Percentiles rank a stretch among this genome's conserved stretches.
These are phyloP conservation scores for Vimba vimba DNA, from an alignment of 2,113 vertebrate genomes.

Conservation along the genomic window DNA sequence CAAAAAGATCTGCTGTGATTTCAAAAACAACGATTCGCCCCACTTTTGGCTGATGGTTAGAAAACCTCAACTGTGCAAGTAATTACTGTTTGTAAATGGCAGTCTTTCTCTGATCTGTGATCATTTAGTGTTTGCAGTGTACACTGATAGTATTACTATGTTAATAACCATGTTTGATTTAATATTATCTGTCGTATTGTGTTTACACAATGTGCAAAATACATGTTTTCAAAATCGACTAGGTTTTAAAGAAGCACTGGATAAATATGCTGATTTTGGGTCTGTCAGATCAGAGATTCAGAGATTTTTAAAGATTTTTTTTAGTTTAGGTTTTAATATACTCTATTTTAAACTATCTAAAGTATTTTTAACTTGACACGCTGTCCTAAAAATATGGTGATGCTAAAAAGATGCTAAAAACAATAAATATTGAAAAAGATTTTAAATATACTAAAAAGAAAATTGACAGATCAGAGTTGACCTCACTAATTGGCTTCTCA, in stretches of 20 bases:
- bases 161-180: neutral
- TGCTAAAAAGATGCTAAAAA: neutral
- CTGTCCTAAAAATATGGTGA: neutral
- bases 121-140: neutral
- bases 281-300: neutral
- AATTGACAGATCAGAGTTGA: neutral
- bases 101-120: neutral
- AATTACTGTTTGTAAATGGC: constrained; percentile 32
- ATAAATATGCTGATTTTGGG: neutral
- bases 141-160: neutral
- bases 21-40: constrained; percentile 34
- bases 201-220: neutral
- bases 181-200: neutral
- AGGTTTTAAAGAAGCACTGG: neutral
- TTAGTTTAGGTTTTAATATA: neutral
- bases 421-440: neutral
- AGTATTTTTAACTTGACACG: neutral
- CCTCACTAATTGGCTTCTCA: neutral
- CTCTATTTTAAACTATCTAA: neutral
- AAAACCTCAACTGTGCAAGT: constrained; percentile 33
- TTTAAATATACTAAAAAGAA: neutral
- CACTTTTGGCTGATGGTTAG: constrained; percentile 14
- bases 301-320: neutral
- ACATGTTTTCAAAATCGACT: neutral
- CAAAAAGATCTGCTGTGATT: neutral